phyloP scores from a whole-genome alignment of 2,113 vertebrate genomes.

The Pogona vitticeps region DNA sequence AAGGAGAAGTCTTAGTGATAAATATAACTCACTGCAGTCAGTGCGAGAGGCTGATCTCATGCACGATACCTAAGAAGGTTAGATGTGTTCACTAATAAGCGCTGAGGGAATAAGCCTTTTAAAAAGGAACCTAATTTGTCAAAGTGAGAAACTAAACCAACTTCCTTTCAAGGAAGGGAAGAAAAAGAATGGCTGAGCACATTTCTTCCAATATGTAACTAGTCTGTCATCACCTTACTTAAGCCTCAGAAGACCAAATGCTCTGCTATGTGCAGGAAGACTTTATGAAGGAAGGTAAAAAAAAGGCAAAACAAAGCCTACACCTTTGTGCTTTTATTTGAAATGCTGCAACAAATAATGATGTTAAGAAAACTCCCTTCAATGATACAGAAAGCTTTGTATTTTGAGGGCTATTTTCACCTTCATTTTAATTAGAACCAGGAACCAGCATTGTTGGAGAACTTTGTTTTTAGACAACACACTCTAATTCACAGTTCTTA shows the following conservation, averaged over 20 bases:
- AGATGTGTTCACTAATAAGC: constrained; percentile 16
- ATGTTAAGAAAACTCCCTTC: neutral
- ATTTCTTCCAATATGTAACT: constrained; percentile 22
- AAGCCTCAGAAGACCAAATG: constrained; percentile 53
- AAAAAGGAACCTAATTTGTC: constrained; percentile 56
- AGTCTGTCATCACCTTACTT: constrained; percentile 57
- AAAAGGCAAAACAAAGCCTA: no score
- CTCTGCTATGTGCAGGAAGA: constrained; percentile 10
- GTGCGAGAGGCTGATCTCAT: constrained; percentile 29
- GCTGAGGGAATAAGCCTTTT: constrained; percentile 28
- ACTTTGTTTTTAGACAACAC: neutral
- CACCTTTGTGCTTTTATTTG: constrained; percentile 37
- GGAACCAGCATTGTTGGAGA: neutral
- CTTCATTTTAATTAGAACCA: neutral
- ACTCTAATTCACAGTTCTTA: neutral
- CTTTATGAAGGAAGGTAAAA: constrained; percentile 12
- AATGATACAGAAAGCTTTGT: constrained; percentile 14
- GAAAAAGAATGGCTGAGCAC: constrained; percentile 31
- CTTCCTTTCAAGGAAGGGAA: constrained; percentile 10
- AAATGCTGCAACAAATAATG: constrained; percentile 34
- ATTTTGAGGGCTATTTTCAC: neutral
- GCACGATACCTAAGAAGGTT: constrained; percentile 34
- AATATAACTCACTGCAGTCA: constrained; percentile 32
- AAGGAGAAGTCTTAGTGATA: constrained; percentile 25
- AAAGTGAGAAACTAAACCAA: constrained; percentile 45